phyloP scores from a whole-genome alignment of 2,113 vertebrate genomes.

The Barnardius zonarius region DNA sequence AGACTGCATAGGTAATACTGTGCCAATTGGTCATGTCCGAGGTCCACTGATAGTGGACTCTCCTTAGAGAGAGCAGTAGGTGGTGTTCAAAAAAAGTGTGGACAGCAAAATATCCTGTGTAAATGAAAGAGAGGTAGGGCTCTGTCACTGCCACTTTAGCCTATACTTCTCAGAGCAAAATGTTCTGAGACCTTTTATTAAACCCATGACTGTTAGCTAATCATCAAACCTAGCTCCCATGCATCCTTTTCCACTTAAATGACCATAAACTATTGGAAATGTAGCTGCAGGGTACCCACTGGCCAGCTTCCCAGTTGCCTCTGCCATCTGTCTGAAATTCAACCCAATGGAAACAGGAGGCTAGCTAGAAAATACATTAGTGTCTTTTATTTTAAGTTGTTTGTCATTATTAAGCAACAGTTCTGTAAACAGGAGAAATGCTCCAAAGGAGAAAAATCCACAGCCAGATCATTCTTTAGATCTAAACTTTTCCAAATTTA shows the following conservation, averaged over 20 bases:
- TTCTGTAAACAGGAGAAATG: not conserved
- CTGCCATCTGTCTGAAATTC: constrained; percentile 55
- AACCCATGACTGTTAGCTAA: not conserved
- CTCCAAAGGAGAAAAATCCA: not conserved
- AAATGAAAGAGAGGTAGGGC: not conserved
- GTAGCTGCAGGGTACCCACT: not conserved
- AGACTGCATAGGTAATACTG: not conserved
- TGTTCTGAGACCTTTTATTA: not conserved
- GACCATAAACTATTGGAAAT: constrained; percentile 24
- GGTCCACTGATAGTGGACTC: not conserved
- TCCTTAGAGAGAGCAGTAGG: not conserved
- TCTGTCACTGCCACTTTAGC: not conserved
- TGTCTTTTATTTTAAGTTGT: not conserved
- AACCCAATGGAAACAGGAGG: constrained; percentile 10
- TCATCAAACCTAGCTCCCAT: not conserved
- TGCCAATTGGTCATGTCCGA: not conserved
- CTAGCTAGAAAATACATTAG: not conserved
- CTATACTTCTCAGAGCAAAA: not conserved
- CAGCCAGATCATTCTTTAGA: not conserved
- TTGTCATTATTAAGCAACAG: not conserved
- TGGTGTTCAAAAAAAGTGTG: not conserved
- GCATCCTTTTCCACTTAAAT: constrained; percentile 13
- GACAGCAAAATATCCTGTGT: not conserved
- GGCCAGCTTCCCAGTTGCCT: constrained; percentile 31
- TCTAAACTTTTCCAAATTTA: not conserved